Percentiles rank a stretch among this genome's conserved stretches.
These are phyloP conservation scores for Antheraea assamensis DNA, from an alignment of 2,888 invertebrate genomes.

Conservation along the genomic window DNA sequence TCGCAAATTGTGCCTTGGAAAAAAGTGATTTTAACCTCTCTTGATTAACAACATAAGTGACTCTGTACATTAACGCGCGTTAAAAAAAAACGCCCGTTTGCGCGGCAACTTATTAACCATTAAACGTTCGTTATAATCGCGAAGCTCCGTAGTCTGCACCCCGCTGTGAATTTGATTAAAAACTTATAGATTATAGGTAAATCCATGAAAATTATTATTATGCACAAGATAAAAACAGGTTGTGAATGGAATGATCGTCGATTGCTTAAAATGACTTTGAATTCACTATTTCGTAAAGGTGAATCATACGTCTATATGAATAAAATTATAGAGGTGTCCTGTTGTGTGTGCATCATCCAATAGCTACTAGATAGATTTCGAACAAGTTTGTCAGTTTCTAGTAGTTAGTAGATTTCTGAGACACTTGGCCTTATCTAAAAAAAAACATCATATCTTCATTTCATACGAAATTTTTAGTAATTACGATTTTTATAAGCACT, in stretches of 20 bases:
- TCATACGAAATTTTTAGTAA: too few relatives aligned
- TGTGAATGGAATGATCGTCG: background rate
- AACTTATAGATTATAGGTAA: background rate
- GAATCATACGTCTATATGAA: background rate
- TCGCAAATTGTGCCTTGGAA: too few relatives aligned
- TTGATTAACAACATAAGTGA: too few relatives aligned
- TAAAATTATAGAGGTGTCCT: too few relatives aligned
- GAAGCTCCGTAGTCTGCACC: background rate
- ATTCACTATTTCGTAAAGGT: background rate
- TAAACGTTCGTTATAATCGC: background rate
- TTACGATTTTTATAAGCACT: too few relatives aligned
- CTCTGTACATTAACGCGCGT: background rate
- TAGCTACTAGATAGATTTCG: too few relatives aligned
- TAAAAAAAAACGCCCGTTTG: background rate
- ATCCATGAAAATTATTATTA: background rate
- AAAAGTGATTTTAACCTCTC: too few relatives aligned
- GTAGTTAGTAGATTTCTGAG: too few relatives aligned
- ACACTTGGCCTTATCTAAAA: too few relatives aligned
- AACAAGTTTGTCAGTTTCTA: too few relatives aligned
- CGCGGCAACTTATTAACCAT: background rate
- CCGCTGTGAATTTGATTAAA: conserved; percentile 4
- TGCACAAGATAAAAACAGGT: background rate
- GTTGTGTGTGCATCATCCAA: too few relatives aligned
- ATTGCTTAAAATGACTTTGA: background rate
- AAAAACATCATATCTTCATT: too few relatives aligned